A percentile compares a stretch with the other conserved stretches of the same genome.
These are phyloP conservation scores for Erithacus rubecula DNA, from an alignment of 2,797 vertebrate species.

Conservation along the genomic window DNA sequence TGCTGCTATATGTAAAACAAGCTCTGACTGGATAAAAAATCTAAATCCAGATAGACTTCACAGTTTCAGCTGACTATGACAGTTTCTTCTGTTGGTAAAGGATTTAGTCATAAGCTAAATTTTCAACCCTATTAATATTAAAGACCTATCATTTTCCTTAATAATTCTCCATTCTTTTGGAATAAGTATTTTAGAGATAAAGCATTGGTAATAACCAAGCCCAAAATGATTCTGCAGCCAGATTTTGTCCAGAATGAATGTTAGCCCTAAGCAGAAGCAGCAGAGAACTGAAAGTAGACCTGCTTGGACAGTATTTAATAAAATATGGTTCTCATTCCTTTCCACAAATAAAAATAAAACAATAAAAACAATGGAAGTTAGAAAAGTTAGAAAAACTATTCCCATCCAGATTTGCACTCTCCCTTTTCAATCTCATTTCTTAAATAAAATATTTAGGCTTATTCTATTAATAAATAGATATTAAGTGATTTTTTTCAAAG, in stretches of 20 bases:
- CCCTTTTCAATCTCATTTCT: not conserved
- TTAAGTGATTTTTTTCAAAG: not conserved
- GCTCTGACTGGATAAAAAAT: not conserved
- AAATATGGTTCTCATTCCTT: not conserved
- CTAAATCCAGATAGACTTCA: not conserved
- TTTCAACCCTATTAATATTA: not conserved
- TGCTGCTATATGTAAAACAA: not conserved
- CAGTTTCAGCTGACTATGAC: not conserved
- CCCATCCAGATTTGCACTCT: not conserved
- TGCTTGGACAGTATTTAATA: not conserved
- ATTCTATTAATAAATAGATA: not conserved
- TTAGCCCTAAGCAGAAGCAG: not conserved
- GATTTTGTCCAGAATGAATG: not conserved
- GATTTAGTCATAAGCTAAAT: not conserved
- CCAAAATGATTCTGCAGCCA: not conserved
- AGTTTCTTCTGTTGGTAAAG: not conserved
- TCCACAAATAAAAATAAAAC: not conserved
- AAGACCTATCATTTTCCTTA: not conserved
- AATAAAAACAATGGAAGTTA: not conserved
- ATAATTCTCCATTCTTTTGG: not conserved
- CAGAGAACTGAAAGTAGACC: not conserved
- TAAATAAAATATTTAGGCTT: not conserved
- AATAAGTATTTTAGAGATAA: not conserved
- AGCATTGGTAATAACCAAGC: not conserved
- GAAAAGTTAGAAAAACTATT: not conserved